Percentiles rank a stretch among this genome's conserved stretches.
Conservation (phyloP, 2,888 invertebrate species). For the Chorisops tibialis region DNA sequence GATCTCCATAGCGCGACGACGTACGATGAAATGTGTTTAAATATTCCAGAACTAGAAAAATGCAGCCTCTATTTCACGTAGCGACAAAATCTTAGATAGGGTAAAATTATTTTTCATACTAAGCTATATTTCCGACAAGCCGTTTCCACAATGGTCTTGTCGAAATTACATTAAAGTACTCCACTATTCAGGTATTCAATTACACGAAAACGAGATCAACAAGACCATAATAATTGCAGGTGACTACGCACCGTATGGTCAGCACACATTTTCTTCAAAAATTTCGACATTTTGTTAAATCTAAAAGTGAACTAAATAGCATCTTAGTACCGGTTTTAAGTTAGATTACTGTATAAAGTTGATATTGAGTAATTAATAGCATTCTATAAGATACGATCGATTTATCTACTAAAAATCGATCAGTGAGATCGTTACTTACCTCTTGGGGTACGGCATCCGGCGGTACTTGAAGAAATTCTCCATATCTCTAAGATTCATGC, state of each 20-base stretch:
- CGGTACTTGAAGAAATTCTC: conserved; percentile 50
- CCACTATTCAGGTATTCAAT: no score
- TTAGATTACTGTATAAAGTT: conserved; percentile 32
- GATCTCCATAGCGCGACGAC: no score
- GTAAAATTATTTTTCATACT: no score
- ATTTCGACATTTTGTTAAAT: neutral
- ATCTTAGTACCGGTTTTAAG: conserved; percentile 39
- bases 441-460: conserved; percentile 51
- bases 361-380: neutral
- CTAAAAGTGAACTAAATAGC: neutral
- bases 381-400: neutral
- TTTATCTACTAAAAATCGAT: neutral
- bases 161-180: no score
- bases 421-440: conserved; percentile 41
- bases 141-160: no score
- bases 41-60: no score
- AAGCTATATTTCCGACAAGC: no score
- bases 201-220: neutral
- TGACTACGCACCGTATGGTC: neutral
- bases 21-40: no score
- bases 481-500: conserved; percentile 43
- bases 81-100: no score
- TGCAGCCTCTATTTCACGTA: no score
- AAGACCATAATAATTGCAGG: neutral
- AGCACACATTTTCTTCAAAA: neutral